Evolutionary conservation across 2,888 invertebrate genomes (phyloP).

Genomic region (Athripsodes cinereus): DNA sequence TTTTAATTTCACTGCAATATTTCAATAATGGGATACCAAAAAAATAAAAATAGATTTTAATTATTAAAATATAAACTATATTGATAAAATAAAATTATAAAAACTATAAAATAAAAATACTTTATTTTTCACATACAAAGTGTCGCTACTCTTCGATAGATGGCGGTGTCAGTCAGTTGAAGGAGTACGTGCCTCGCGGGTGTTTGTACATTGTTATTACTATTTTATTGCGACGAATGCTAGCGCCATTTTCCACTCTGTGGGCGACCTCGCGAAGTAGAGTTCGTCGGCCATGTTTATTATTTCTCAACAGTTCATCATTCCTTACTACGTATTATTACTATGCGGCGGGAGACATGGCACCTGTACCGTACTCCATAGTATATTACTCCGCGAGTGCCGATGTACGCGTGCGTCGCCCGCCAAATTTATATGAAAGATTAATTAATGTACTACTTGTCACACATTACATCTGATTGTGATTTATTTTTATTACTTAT

Average conservation of each 20-base stretch:
- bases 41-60: background rate
- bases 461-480: too few relatives aligned
- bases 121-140: background rate
- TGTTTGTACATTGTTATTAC: background rate
- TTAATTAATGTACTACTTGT: background rate
- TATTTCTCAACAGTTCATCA: conserved; percentile 9
- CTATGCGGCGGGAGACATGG: conserved; percentile 1
- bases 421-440: conserved; percentile 5
- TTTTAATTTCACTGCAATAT: background rate
- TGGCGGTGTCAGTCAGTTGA: conserved; percentile 11
- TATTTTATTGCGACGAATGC: background rate
- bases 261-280: conserved; percentile 40
- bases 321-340: too few relatives aligned
- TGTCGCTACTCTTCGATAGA: conserved; percentile 2
- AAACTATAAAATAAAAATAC: background rate
- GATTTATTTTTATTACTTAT: too few relatives aligned
- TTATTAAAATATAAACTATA: background rate
- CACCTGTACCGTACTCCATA: conserved; percentile 1
- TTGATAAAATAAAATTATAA: background rate
- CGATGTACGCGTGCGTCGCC: conserved; percentile 10
- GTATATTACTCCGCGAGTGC: too few relatives aligned
- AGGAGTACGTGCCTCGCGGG: background rate
- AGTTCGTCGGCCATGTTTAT: conserved; percentile 22
- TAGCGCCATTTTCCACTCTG: conserved; percentile 15
- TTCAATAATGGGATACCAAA: background rate